A percentile compares a stretch with the other conserved stretches of the same genome.
phyloP scores from a whole-genome alignment of 2,797 vertebrate species.

The Acrossocheilus fasciatus region DNA sequence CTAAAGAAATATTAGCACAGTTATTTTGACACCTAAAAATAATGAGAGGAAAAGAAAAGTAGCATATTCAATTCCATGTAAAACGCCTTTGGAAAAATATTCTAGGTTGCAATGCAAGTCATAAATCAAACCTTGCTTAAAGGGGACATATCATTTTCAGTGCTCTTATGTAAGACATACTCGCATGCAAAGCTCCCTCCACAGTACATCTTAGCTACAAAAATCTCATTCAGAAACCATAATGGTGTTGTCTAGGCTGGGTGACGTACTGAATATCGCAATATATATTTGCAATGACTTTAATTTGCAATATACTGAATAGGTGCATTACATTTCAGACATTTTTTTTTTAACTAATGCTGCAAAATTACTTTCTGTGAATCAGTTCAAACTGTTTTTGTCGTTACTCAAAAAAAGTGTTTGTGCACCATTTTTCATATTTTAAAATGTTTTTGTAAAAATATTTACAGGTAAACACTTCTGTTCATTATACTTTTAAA shows the following conservation, averaged over 20 bases:
- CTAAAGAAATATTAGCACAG: not conserved
- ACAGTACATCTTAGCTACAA: not conserved
- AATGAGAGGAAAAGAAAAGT: not conserved
- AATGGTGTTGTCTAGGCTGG: not conserved
- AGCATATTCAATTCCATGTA: not conserved
- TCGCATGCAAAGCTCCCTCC: not conserved
- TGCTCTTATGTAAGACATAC: not conserved
- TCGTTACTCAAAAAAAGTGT: not conserved
- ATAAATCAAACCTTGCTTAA: constrained; percentile 17
- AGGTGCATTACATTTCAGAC: not conserved
- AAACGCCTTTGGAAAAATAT: not conserved
- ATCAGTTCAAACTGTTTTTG: not conserved
- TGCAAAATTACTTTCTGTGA: not conserved
- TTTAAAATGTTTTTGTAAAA: not conserved
- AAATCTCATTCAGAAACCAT: not conserved
- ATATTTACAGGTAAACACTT: not conserved
- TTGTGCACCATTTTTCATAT: not conserved
- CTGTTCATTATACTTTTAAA: not conserved
- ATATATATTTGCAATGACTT: not conserved
- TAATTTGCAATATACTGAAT: not conserved
- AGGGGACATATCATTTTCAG: not conserved
- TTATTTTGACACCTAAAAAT: not conserved
- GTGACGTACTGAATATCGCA: not conserved
- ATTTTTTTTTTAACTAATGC: no score
- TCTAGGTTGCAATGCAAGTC: not conserved